These are phyloP conservation scores for Spodoptera littoralis DNA, from an alignment of 2,888 invertebrate species.

Conservation along the genomic window DNA sequence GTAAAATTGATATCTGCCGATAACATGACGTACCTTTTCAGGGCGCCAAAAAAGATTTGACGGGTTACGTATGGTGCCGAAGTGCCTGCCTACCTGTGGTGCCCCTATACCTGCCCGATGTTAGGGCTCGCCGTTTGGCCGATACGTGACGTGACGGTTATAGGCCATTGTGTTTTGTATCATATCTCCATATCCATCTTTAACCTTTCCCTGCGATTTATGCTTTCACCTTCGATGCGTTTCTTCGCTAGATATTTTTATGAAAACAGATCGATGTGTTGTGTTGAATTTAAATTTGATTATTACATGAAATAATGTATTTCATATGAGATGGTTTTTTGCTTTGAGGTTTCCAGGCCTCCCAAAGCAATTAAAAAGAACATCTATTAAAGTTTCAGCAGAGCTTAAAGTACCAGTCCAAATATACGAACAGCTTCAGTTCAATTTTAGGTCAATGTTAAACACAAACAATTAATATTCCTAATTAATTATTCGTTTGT, in stretches of 20 bases:
- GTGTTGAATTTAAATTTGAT: too few relatives aligned
- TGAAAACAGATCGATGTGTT: too few relatives aligned
- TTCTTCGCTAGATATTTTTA: slow-evolving; percentile 1
- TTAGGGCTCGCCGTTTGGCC: slow-evolving; percentile 57
- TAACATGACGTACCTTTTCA: slow-evolving; percentile 41
- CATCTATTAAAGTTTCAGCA: too few relatives aligned
- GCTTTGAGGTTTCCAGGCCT: too few relatives aligned
- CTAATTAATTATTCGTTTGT: too few relatives aligned
- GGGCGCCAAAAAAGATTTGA: slow-evolving; percentile 52
- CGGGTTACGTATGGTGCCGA: slow-evolving; percentile 38
- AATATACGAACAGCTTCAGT: too few relatives aligned
- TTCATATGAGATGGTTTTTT: too few relatives aligned
- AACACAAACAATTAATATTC: too few relatives aligned
- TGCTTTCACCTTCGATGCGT: slow-evolving; percentile 54
- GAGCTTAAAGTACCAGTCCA: too few relatives aligned
- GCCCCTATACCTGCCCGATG: slow-evolving; percentile 63
- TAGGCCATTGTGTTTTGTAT: slow-evolving; percentile 71
- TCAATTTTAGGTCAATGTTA: too few relatives aligned
- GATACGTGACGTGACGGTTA: slow-evolving; percentile 80
- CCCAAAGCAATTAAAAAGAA: too few relatives aligned
- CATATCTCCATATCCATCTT: slow-evolving; percentile 67
- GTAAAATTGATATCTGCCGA: slow-evolving; percentile 38
- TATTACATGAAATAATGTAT: too few relatives aligned
- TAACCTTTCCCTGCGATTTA: slow-evolving; percentile 59
- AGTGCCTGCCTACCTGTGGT: slow-evolving; percentile 17